Evolutionary conservation across 2,797 vertebrate genomes (phyloP), one percentile per base, ranked within the genome.

Genomic region (Urosaurus nigricauda): DNA sequence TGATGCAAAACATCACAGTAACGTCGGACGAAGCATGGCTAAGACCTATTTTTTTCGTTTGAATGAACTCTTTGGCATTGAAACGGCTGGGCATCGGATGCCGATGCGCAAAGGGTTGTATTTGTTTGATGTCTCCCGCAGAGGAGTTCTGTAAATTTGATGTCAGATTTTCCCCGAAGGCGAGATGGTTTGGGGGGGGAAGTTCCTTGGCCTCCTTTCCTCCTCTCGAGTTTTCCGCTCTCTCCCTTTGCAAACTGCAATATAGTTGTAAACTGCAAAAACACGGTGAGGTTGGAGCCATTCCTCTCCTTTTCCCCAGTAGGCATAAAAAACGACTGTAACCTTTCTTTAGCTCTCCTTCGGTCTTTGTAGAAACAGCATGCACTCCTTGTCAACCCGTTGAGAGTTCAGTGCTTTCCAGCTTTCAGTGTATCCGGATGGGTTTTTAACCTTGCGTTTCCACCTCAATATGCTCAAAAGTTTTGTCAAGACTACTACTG

Each of bases 141-240:
- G 94, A 95, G 93, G 92, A 93, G 93, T 94, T 93, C 92, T 97
- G 95, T 96, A 97, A 97, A 96, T 96, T 82, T 53, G 90, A 95
- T 96, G 96, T 93, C 93, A 95, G 94, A 92, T 43, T 90, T 95
- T 94, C 93, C 43, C 71, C 19, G 40, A 43, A 74, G 5, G 95
- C 56, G 89, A 79, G 83, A 95, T 93, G 87, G 94, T 95, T 96
- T 93, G 95, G 94, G 94, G 47, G 43, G 43, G 43, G n/a, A n/a
- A n/a, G 92, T 96, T 26, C 92, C 93, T 95, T 94, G 92, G 93
- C 94, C 93, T 29, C 29, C 29, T 32, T 65, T 32, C 0, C 47
- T 70, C 94, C 95, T 93, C 94, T 93, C 93, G 89, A 93, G 91
- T 96, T 93, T 94, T 94, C 90, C 93, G 47, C 19, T 92, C 93